These are phyloP conservation scores for Prosopocoilus inquinatus DNA, from an alignment of 2,888 invertebrate genomes.

Conservation along the genomic window DNA sequence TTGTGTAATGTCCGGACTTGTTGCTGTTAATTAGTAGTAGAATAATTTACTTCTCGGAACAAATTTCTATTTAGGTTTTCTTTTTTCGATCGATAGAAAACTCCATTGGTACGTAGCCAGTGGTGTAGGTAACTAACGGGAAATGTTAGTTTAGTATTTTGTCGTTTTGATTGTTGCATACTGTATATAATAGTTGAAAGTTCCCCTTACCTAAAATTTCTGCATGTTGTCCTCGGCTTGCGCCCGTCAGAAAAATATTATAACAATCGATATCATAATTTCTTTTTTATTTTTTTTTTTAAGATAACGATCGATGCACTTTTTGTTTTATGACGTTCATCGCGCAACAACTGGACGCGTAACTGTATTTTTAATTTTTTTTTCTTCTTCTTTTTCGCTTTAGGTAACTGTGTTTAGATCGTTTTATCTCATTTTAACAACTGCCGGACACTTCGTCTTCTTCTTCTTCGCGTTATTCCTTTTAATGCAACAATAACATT, in stretches of 20 bases:
- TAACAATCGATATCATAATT: not conserved
- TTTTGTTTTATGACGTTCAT: constrained; percentile 15
- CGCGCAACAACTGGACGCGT: constrained; percentile 12
- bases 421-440: constrained; percentile 15
- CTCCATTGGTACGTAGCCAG: too few species aligned
- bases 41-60: too few species aligned
- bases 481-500: constrained; percentile 39
- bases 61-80: too few species aligned
- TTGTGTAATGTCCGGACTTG: too few species aligned
- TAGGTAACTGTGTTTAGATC: constrained; percentile 6
- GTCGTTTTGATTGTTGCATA: not conserved
- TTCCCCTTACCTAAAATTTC: not conserved
- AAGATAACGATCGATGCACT: constrained; percentile 14
- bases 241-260: not conserved
- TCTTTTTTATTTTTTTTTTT: not conserved
- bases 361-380: constrained; percentile 15
- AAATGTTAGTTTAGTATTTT: not conserved
- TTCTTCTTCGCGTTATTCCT: constrained; percentile 15
- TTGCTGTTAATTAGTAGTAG: too few species aligned
- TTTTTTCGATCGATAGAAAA: too few species aligned
- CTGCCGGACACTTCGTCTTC: constrained; percentile 2
- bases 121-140: not conserved
- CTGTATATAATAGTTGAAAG: not conserved
- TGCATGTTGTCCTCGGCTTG: too few species aligned
- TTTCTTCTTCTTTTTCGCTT: constrained; percentile 7